These are phyloP conservation scores for Chlamydotis undulata DNA, from an alignment of 2,113 vertebrate genomes.

Conservation along the genomic window DNA sequence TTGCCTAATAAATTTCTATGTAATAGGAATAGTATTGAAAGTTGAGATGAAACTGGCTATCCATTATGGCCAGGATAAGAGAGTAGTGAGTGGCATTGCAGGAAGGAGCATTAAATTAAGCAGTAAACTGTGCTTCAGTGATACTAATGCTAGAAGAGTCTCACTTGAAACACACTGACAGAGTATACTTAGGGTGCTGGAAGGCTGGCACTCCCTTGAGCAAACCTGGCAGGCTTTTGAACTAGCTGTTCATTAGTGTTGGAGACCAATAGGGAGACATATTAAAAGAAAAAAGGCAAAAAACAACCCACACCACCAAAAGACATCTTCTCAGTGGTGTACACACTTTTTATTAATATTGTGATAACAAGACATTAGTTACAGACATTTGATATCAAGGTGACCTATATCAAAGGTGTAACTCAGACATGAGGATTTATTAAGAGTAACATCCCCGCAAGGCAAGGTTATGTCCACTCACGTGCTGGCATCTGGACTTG, in stretches of 20 bases:
- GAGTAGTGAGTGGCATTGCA: background rate
- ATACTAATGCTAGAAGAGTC: background rate
- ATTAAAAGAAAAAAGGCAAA: background rate
- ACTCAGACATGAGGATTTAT: background rate
- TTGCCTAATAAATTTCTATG: background rate
- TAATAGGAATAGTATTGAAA: background rate
- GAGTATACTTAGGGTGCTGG: fast-evolving
- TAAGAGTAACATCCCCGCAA: background rate
- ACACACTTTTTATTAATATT: background rate
- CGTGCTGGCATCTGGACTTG: background rate
- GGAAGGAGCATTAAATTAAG: background rate
- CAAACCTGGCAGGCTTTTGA: background rate
- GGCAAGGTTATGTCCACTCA: background rate
- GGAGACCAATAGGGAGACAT: background rate
- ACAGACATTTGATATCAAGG: background rate
- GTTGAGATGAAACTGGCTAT: background rate
- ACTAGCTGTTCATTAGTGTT: background rate
- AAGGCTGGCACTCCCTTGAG: background rate
- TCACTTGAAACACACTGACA: background rate
- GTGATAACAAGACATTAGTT: background rate
- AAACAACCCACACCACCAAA: background rate
- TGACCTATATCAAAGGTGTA: background rate
- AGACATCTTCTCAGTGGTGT: background rate
- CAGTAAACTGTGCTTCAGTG: background rate
- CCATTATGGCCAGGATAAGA: background rate